These are phyloP conservation scores for Patella pellucida DNA, from an alignment of 2,888 invertebrate genomes.

Conservation along the genomic window DNA sequence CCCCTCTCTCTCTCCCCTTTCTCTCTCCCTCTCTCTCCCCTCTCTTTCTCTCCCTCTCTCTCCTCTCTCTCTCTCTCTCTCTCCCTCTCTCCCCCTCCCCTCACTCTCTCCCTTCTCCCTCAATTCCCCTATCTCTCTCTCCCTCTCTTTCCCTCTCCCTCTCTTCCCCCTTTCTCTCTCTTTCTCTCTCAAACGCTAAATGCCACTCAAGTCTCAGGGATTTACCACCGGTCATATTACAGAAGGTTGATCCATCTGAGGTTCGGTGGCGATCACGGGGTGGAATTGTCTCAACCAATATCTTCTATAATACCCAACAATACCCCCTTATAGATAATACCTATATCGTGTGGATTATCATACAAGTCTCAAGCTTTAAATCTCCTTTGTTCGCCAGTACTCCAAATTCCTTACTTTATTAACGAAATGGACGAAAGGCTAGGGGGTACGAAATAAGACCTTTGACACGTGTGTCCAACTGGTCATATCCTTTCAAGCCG, in stretches of 20 bases:
- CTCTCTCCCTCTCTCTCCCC: too few species aligned
- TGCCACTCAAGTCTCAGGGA: too few species aligned
- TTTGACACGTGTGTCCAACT: conserved; percentile 8
- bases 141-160: too few species aligned
- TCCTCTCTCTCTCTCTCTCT: too few species aligned
- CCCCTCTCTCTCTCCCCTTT: too few species aligned
- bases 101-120: too few species aligned
- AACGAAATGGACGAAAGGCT: not conserved
- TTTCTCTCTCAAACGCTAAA: too few species aligned
- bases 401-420: not conserved
- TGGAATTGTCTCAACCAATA: not conserved
- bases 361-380: not conserved
- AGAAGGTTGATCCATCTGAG: not conserved
- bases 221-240: not conserved
- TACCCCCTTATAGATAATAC: not conserved
- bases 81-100: too few species aligned
- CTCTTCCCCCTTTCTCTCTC: too few species aligned
- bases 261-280: not conserved
- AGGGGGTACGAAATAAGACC: not conserved
- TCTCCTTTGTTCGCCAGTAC: not conserved
- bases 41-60: too few species aligned
- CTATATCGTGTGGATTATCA: conserved; percentile 2
- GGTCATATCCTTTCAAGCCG: not conserved
- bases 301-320: not conserved
- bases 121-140: too few species aligned